Evolutionary conservation across 2,797 vertebrate species (phyloP).

Genomic region (Triplophysa yarkandensis): DNA sequence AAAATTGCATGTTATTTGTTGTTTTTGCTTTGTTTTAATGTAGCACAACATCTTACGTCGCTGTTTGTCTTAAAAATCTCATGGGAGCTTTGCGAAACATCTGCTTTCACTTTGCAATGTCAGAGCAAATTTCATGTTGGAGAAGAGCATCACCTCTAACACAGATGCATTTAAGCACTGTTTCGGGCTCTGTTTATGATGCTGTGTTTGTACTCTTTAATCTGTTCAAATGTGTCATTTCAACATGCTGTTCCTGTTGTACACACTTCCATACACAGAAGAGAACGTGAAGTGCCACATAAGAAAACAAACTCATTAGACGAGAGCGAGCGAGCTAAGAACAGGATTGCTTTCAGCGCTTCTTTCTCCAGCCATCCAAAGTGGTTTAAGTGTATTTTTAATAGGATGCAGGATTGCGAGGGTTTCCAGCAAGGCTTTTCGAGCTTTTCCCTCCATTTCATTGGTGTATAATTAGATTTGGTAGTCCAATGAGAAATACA

Average conservation of each 20-base stretch:
- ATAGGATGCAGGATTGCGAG: conserved; percentile 45
- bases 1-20: too few relatives aligned
- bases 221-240: conserved; percentile 29
- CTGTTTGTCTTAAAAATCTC: conserved; percentile 22
- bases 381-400: conserved; percentile 48
- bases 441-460: conserved; percentile 51
- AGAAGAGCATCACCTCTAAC: conserved; percentile 1
- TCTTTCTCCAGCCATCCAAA: conserved; percentile 30
- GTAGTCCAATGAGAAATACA: conserved; percentile 72
- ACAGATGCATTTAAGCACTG: not conserved
- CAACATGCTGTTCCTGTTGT: not conserved
- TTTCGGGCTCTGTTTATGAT: not conserved
- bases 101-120: conserved; percentile 3
- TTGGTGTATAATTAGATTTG: conserved; percentile 71
- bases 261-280: conserved; percentile 1
- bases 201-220: conserved; percentile 26
- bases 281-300: conserved; percentile 26
- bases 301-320: conserved; percentile 33
- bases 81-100: conserved; percentile 12
- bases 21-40: too few relatives aligned
- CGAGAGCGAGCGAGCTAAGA: conserved; percentile 29
- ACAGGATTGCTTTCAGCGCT: conserved; percentile 49
- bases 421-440: conserved; percentile 46
- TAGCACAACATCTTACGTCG: conserved; percentile 8
- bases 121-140: conserved; percentile 1